phyloP scores from a whole-genome alignment of 1,140 invertebrate species.

The Lepidurus apus region DNA sequence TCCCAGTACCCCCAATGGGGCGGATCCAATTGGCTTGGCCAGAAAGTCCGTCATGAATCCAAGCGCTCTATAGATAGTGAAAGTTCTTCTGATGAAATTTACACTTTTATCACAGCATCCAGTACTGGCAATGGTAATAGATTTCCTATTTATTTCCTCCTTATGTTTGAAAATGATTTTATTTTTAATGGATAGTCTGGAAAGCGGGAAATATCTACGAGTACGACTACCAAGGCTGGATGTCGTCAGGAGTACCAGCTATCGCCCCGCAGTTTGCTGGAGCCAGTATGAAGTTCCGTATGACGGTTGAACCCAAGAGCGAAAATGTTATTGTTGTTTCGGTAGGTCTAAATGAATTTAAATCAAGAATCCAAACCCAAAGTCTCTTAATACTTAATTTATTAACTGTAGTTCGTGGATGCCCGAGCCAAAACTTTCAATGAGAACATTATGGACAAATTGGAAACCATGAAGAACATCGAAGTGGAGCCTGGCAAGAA shows the following conservation, averaged over 20 bases:
- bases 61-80: not conserved
- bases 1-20: not conserved
- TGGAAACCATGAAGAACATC: not conserved
- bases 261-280: constrained; percentile 31
- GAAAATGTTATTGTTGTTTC: constrained; percentile 29
- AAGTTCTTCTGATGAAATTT: not conserved
- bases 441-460: constrained; percentile 27
- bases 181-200: constrained; percentile 23
- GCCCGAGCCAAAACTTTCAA: constrained; percentile 30
- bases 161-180: not conserved
- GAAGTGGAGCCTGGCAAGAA: constrained; percentile 24
- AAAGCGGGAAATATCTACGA: constrained; percentile 30
- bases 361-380: not conserved
- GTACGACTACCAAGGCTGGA: constrained; percentile 34
- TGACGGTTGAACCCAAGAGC: constrained; percentile 31
- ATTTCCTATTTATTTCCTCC: not conserved
- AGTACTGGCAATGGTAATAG: not conserved
- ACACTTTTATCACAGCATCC: not conserved
- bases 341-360: constrained; percentile 25
- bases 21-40: not conserved
- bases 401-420: not conserved
- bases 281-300: constrained; percentile 28
- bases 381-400: not conserved
- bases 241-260: constrained; percentile 30
- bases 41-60: not conserved